A percentile compares a stretch with the other conserved stretches of the same genome.
Conservation (phyloP, 2,797 vertebrate species). For the Crocidura indochinensis region DNA sequence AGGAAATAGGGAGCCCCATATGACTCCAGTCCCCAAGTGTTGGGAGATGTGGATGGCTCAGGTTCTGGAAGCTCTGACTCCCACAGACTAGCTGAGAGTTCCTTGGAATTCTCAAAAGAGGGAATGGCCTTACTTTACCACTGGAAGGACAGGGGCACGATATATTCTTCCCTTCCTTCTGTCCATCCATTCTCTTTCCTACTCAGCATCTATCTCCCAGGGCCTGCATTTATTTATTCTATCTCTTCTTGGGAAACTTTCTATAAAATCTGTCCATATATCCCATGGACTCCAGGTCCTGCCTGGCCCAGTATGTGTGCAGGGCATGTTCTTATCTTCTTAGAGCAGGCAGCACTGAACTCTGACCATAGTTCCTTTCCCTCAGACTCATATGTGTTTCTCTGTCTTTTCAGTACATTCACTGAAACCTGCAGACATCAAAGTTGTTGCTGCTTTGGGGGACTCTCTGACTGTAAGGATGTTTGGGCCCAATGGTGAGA, state of each 20-base stretch:
- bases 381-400: slow-evolving; percentile 28
- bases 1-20: background rate
- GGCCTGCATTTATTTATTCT: background rate
- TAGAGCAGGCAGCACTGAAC: background rate
- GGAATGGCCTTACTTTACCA: accelerated
- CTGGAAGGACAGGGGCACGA: background rate
- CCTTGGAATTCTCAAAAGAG: background rate
- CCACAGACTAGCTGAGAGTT: background rate
- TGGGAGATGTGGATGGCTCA: background rate
- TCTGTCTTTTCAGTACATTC: slow-evolving; percentile 92
- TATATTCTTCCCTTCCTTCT: too few species aligned
- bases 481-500: slow-evolving; percentile 3
- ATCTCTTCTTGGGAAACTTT: background rate
- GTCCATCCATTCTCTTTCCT: too few species aligned
- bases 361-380: background rate
- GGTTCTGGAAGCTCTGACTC: background rate
- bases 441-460: slow-evolving; percentile 94
- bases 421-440: slow-evolving; percentile 94
- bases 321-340: background rate
- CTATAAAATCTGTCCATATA: background rate
- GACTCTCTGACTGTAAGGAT: slow-evolving; percentile 95
- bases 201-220: background rate
- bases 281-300: background rate
- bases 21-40: background rate
- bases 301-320: accelerated